Base-by-base conservation (phyloP, 2,888 invertebrate species). In the Saturnia japonica region DNA sequence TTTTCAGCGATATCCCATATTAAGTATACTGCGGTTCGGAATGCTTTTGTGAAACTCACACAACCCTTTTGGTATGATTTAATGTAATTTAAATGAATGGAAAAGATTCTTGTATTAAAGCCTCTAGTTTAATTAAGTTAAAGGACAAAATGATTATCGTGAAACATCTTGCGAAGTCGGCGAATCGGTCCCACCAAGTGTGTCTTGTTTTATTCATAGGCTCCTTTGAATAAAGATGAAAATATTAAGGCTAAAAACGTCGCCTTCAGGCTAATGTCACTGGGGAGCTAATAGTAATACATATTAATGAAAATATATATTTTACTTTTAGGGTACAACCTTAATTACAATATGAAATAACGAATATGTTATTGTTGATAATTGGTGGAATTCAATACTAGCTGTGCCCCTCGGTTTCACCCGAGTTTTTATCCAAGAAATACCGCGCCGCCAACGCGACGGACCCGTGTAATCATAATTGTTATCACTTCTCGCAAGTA, bases 181-280 rank as follows among this genome's bases (percentile, higher is more conserved):
- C 84, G 84, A 82, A 85, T 84, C 81, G 82, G 82, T 79, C 80
- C 83, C 80, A 77, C 76, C 81, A 81, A 85, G 85, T 82, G 81
- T 82, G 82, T 76, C 83, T 83, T 92, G 92, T 92, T 90, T 93
- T 92, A 93, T 93, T 93, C 93, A 93, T 92, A 85, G 88, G 81
- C 85, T 84, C 87, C 82, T 91, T 91, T 92, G 93, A 93, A 93
- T 93, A 93, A 93, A 93, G 91, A 93, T 93, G 93, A 89, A 91
- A 93, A 91, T 92, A 93, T 92, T 91, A 92, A 91, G 89, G 86
- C 84, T 81, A 87, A 86, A 88, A 90, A 87, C 79, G 85, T 81
- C 80, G 83, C 84, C 87, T 82, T 79, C 77, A 80, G 84, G 88
- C 87, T 91, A 90, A 91, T 88, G 86, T 88, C 85, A 82, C 83